phyloP scores from a whole-genome alignment of 1,140 invertebrate species.

The Tribolium castaneum region DNA sequence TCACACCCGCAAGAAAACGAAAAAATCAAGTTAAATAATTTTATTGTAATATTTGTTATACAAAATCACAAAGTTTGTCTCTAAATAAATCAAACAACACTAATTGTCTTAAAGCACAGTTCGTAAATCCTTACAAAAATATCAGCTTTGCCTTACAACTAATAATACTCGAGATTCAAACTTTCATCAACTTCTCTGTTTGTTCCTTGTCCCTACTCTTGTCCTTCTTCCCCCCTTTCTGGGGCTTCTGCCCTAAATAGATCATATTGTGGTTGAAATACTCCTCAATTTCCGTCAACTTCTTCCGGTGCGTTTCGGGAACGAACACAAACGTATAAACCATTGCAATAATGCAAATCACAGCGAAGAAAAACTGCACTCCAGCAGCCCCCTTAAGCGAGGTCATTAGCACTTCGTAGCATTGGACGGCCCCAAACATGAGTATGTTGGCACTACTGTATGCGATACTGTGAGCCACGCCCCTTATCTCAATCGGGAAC shows the following conservation, averaged over 20 bases:
- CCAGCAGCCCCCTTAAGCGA: constrained; percentile 51
- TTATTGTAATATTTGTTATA: constrained; percentile 10
- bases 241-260: constrained; percentile 47
- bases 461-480: constrained; percentile 63
- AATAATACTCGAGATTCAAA: constrained; percentile 10
- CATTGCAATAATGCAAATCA: constrained; percentile 68
- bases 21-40: neutral
- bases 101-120: neutral
- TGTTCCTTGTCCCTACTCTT: neutral
- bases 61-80: neutral
- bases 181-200: neutral
- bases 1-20: neutral
- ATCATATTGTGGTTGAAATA: constrained; percentile 67
- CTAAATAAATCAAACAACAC: neutral
- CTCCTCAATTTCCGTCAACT: constrained; percentile 73
- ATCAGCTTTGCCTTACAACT: constrained; percentile 12
- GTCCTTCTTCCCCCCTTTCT: neutral
- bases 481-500: constrained; percentile 71
- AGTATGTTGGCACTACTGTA: constrained; percentile 67
- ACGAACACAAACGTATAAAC: constrained; percentile 72
- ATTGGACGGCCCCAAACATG: constrained; percentile 69
- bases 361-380: constrained; percentile 71
- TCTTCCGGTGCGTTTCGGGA: constrained; percentile 78
- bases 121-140: constrained; percentile 14
- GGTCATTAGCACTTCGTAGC: constrained; percentile 63